phyloP scores from a whole-genome alignment of 2,797 vertebrate genomes.

The Lophotriccus pileatus region DNA sequence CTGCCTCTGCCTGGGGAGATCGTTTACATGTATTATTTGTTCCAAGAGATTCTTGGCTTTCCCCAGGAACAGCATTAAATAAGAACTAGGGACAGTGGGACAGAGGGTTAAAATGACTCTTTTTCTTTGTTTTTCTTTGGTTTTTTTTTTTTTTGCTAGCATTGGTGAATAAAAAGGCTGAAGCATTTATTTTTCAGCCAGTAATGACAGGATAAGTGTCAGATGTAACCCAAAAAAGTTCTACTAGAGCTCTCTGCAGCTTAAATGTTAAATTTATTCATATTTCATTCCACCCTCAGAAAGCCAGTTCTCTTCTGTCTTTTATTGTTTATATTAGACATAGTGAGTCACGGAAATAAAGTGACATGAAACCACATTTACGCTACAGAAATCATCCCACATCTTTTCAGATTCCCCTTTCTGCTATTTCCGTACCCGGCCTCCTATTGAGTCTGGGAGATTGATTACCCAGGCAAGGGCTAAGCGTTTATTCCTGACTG shows the following conservation, averaged over 20 bases:
- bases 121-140: background rate
- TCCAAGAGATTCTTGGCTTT: background rate
- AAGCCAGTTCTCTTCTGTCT: background rate
- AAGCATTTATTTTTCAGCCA: background rate
- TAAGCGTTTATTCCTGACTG: conserved; percentile 18
- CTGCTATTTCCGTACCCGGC: conserved; percentile 11
- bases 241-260: background rate
- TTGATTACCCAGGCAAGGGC: conserved; percentile 39
- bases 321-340: conserved; percentile 60
- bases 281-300: conserved; percentile 48
- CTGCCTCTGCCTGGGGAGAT: background rate
- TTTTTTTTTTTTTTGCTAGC: background rate
- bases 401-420: conserved; percentile 22
- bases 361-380: conserved; percentile 56
- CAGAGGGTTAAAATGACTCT: background rate
- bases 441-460: conserved; percentile 28
- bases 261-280: conserved; percentile 48
- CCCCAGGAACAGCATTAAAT: background rate
- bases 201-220: background rate
- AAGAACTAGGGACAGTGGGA: background rate
- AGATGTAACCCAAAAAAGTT: background rate
- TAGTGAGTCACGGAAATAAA: conserved; percentile 55
- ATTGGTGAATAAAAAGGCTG: background rate
- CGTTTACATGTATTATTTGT: background rate
- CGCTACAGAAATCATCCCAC: conserved; percentile 55